A percentile compares a stretch with the other conserved stretches of the same genome.
Evolutionary conservation across 2,888 invertebrate genomes (phyloP).

Genomic region (Harpalus rufipes): DNA sequence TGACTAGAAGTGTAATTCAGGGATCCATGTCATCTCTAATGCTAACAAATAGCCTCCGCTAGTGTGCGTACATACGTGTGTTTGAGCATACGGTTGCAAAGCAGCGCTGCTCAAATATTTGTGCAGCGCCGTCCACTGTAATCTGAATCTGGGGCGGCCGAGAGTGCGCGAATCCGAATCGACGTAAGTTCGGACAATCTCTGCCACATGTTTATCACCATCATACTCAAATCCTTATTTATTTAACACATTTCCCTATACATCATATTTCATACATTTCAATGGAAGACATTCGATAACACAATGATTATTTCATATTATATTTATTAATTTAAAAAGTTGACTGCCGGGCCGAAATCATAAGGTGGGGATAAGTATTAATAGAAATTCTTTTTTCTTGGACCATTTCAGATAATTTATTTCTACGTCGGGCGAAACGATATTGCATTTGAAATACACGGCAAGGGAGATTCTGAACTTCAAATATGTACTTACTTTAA

Average conservation of each 20-base stretch:
- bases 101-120: conserved; percentile 37
- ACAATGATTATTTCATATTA: too few species aligned
- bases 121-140: conserved; percentile 28
- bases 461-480: too few species aligned
- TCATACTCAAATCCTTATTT: conserved; percentile 25
- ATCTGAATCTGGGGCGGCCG: conserved; percentile 10
- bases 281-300: too few species aligned
- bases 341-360: too few species aligned
- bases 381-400: too few species aligned
- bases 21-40: conserved; percentile 31
- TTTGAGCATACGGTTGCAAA: conserved; percentile 36
- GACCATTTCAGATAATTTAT: too few species aligned
- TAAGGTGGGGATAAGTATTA: too few species aligned
- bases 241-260: not conserved
- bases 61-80: conserved; percentile 29
- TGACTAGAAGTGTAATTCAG: conserved; percentile 19
- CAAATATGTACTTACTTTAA: too few species aligned
- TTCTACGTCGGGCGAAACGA: too few species aligned
- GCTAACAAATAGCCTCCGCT: conserved; percentile 18
- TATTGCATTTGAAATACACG: too few species aligned
- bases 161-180: not conserved
- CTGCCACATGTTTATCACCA: conserved; percentile 26
- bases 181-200: conserved; percentile 4
- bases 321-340: too few species aligned
- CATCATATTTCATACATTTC: too few species aligned